Percentiles rank a stretch among this genome's conserved stretches.
phyloP scores from a whole-genome alignment of 1,140 invertebrate species.

The Chrysomallon squamiferum region DNA sequence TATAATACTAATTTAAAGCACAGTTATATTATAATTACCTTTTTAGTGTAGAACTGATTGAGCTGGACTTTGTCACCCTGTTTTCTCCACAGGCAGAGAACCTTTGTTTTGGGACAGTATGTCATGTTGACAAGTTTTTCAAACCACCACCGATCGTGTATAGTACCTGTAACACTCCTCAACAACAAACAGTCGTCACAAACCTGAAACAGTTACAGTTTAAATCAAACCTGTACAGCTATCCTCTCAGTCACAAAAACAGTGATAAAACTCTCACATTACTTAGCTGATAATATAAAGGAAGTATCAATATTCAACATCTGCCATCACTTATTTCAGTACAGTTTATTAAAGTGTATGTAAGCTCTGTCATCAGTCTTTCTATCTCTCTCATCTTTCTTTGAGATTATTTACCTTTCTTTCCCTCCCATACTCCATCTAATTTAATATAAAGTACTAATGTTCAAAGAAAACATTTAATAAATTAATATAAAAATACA shows the following conservation, averaged over 20 bases:
- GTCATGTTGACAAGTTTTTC: conserved; percentile 99
- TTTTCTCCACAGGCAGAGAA: conserved; percentile 89
- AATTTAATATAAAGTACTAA: no score
- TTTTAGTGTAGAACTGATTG: conserved; percentile 99
- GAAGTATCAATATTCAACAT: neutral
- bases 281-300: neutral
- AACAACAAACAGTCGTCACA: conserved; percentile 96
- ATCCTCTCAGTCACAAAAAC: neutral
- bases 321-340: neutral
- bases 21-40: conserved; percentile 77
- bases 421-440: no score
- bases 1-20: no score
- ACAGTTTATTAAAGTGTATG: no score
- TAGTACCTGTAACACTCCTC: conserved; percentile 89
- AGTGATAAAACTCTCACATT: neutral
- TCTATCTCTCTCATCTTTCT: no score
- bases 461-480: no score
- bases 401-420: no score
- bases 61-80: conserved; percentile 74
- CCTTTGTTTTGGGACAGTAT: conserved; percentile 91
- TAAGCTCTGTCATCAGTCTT: no score
- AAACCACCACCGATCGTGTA: conserved; percentile 98
- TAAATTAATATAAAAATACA: no score
- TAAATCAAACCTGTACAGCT: neutral
- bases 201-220: conserved; percentile 64